Evolutionary conservation across 2,797 vertebrate species (phyloP).

Genomic region (Hyperoplus lanceolatus): DNA sequence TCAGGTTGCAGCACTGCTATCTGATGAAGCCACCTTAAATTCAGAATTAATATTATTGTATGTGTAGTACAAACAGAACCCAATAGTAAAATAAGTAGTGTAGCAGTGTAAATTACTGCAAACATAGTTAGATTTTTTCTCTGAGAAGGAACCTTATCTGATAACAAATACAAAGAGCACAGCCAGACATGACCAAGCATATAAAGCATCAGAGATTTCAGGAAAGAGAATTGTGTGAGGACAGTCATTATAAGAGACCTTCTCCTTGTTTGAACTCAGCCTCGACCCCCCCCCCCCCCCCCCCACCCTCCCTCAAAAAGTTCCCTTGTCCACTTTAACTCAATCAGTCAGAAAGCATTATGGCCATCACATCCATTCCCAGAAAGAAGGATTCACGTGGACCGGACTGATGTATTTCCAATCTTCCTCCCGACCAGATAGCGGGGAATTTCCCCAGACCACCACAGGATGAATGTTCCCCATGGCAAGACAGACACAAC

Average conservation of each 20-base stretch:
- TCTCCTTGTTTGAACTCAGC: too few relatives aligned
- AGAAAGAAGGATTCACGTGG: conserved; percentile 43
- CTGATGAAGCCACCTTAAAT: background rate
- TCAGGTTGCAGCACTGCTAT: background rate
- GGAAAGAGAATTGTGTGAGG: too few relatives aligned
- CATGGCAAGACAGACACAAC: conserved; percentile 73
- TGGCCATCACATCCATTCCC: too few relatives aligned
- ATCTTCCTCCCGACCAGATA: conserved; percentile 38
- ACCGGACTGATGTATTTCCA: conserved; percentile 61
- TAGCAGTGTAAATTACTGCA: too few relatives aligned
- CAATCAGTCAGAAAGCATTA: too few relatives aligned
- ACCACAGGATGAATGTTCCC: conserved; percentile 72
- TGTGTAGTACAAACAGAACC: background rate
- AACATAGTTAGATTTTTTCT: background rate
- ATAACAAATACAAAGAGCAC: too few relatives aligned
- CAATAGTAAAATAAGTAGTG: background rate
- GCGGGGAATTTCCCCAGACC: conserved; percentile 70
- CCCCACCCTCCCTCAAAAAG: too few relatives aligned
- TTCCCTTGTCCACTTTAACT: too few relatives aligned
- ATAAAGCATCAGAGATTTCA: too few relatives aligned
- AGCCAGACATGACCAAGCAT: too few relatives aligned
- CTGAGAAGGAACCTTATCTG: background rate
- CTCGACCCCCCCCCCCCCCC: too few relatives aligned
- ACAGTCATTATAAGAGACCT: too few relatives aligned
- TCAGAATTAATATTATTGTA: background rate